Evolutionary conservation across 2,888 invertebrate genomes (phyloP).

Genomic region (Nymphalis polychloros): DNA sequence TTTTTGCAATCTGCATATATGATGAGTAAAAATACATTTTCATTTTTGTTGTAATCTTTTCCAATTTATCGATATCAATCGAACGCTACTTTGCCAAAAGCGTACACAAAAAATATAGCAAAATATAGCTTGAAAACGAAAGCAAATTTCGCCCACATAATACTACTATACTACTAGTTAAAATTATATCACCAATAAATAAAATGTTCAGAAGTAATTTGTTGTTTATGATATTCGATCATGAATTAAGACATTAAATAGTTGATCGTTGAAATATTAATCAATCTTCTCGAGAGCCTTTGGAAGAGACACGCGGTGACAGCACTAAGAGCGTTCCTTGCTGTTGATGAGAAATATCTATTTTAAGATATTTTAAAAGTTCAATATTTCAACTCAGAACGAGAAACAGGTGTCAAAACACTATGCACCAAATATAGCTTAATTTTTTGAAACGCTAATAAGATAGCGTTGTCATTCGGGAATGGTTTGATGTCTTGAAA

Average conservation of each 20-base stretch:
- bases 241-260: background rate
- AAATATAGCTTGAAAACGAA: too few relatives aligned
- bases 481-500: background rate
- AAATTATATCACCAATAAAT: too few relatives aligned
- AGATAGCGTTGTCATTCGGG: conserved; percentile 11
- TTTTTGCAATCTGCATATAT: too few relatives aligned
- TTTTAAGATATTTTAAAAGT: conserved; percentile 20
- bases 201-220: too few relatives aligned
- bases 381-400: conserved; percentile 40
- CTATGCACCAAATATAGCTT: conserved; percentile 27
- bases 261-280: conserved; percentile 3
- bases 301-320: conserved; percentile 7
- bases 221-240: too few relatives aligned
- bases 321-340: conserved; percentile 14
- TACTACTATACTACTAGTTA: too few relatives aligned
- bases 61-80: too few relatives aligned
- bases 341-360: conserved; percentile 27
- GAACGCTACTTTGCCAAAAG: too few relatives aligned
- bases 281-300: conserved; percentile 10
- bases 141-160: too few relatives aligned
- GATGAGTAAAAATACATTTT: background rate
- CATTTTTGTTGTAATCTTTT: too few relatives aligned
- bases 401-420: conserved; percentile 60
- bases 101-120: too few relatives aligned
- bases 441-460: conserved; percentile 18